Evolutionary conservation across 2,797 vertebrate genomes (phyloP).

Genomic region (Pyrocephalus nanus): DNA sequence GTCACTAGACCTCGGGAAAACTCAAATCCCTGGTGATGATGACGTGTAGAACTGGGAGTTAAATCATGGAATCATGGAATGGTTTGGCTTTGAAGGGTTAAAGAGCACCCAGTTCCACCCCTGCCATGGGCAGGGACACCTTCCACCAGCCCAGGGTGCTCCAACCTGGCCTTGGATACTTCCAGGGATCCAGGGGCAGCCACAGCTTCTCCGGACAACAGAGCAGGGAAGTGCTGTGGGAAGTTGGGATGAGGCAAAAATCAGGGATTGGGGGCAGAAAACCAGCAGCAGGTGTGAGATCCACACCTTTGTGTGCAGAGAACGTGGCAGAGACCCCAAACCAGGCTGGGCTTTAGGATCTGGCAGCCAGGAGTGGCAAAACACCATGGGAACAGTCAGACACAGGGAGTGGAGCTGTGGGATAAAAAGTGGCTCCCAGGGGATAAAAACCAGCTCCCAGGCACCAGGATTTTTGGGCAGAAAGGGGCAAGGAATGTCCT

Average conservation of each 20-base stretch:
- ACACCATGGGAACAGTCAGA: not conserved
- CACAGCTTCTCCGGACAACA: not conserved
- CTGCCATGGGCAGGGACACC: not conserved
- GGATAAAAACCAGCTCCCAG: not conserved
- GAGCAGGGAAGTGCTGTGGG: not conserved
- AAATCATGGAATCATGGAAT: not conserved
- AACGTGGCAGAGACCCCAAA: not conserved
- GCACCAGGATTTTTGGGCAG: not conserved
- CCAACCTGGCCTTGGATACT: not conserved
- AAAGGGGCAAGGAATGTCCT: not conserved
- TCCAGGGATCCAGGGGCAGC: not conserved
- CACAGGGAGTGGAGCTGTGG: not conserved
- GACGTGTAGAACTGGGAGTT: not conserved
- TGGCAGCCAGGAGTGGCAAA: not conserved
- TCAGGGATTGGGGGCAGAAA: not conserved
- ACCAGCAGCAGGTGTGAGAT: not conserved
- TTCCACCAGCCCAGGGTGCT: rapidly evolving
- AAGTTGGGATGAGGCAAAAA: not conserved
- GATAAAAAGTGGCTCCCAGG: not conserved
- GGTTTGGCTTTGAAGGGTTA: not conserved
- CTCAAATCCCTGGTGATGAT: not conserved
- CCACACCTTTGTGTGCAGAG: not conserved
- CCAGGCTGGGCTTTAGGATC: not conserved
- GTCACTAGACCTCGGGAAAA: not conserved
- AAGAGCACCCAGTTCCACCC: rapidly evolving